Evolutionary conservation across 2,888 invertebrate genomes (phyloP).

Genomic region (Amiota mariae): DNA sequence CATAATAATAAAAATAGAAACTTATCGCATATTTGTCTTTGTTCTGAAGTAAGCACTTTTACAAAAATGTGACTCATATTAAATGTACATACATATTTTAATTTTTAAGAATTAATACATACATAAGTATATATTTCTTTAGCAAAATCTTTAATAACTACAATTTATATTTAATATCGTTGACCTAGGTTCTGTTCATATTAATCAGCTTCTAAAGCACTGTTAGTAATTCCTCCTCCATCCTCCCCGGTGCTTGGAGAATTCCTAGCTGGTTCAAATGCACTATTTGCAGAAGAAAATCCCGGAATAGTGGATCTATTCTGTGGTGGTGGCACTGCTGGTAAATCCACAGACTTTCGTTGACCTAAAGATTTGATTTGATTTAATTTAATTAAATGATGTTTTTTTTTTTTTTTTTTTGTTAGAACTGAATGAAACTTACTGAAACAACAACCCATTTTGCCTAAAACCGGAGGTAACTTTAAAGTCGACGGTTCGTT

Average conservation of each 20-base stretch:
- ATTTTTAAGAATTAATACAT: neutral
- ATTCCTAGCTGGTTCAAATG: neutral
- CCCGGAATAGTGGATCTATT: conserved; percentile 53
- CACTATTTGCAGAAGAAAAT: conserved; percentile 42
- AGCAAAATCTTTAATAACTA: too few relatives aligned
- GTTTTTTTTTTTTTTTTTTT: too few relatives aligned
- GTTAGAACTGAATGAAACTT: conserved; percentile 43
- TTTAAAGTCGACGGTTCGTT: conserved; percentile 46
- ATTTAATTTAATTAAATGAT: conserved; percentile 8
- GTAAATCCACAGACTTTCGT: conserved; percentile 62
- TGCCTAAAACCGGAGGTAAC: conserved; percentile 20
- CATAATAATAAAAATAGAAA: neutral
- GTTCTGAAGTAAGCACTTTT: neutral
- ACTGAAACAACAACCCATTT: conserved; percentile 62
- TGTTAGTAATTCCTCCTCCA: conserved; percentile 46
- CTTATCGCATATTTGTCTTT: conserved; percentile 7
- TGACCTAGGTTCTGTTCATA: neutral
- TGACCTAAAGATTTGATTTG: conserved; percentile 43
- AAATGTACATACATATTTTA: neutral
- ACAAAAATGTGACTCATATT: neutral
- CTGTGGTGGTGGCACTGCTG: conserved; percentile 57
- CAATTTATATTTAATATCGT: neutral
- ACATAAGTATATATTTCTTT: neutral
- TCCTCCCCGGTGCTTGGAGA: conserved; percentile 24
- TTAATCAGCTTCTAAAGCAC: conserved; percentile 38